Evolutionary conservation across 2,888 invertebrate genomes (phyloP).

Genomic region (Serripes groenlandicus): DNA sequence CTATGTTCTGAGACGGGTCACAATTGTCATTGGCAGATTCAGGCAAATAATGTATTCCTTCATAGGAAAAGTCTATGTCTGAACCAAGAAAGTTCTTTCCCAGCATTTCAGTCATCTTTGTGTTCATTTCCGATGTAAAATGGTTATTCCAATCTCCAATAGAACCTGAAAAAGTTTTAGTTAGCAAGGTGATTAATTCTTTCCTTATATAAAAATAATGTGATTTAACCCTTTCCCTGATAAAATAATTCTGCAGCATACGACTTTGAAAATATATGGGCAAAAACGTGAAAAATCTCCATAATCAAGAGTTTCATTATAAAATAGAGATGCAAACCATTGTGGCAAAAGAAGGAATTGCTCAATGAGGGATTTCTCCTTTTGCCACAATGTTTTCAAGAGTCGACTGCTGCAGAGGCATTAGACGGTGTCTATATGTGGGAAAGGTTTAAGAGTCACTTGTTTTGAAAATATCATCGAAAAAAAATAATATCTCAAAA

Average conservation of each 20-base stretch:
- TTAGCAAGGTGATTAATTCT: not conserved
- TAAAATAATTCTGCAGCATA: too few species aligned
- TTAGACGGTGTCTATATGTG: not conserved
- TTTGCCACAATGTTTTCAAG: not conserved
- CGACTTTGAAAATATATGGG: too few species aligned
- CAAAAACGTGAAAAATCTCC: too few species aligned
- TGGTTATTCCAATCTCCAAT: slow-evolving; percentile 94
- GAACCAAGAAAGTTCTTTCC: slow-evolving; percentile 68
- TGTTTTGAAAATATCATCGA: not conserved
- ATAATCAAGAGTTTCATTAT: too few species aligned
- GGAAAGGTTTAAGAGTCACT: not conserved
- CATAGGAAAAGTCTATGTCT: slow-evolving; percentile 68
- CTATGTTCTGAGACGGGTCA: too few species aligned
- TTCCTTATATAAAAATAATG: not conserved
- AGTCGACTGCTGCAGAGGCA: too few species aligned
- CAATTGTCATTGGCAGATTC: not conserved
- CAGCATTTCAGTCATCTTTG: slow-evolving; percentile 89
- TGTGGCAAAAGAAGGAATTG: not conserved
- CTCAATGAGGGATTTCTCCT: not conserved
- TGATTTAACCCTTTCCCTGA: too few species aligned
- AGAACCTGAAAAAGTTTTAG: slow-evolving; percentile 88
- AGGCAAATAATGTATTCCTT: slow-evolving; percentile 45
- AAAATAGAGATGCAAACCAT: too few species aligned
- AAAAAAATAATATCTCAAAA: too few species aligned
- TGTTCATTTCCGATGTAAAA: slow-evolving; percentile 91